These are phyloP conservation scores for Calameuta filiformis DNA, from an alignment of 2,888 invertebrate genomes.

Conservation along the genomic window DNA sequence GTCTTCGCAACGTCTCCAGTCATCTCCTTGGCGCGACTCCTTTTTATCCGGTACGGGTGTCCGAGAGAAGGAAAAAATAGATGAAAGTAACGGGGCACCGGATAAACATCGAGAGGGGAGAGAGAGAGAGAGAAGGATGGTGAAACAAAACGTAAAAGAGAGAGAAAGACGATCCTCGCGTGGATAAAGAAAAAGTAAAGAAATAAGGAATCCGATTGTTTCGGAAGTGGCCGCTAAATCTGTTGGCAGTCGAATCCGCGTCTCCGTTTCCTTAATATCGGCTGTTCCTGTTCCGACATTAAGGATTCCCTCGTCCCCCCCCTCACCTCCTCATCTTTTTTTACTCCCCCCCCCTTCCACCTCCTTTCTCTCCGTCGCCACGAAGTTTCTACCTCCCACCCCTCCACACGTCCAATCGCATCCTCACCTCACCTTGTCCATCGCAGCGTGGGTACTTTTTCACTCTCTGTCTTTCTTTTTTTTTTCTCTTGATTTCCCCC, in stretches of 20 bases:
- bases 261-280: constrained; percentile 1
- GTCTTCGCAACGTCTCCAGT: neutral
- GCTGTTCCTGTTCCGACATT: neutral
- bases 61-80: neutral
- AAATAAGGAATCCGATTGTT: constrained; percentile 7
- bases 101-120: neutral
- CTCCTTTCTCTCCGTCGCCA: constrained; percentile 34
- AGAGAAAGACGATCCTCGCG: neutral
- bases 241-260: constrained; percentile 2
- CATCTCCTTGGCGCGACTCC: neutral
- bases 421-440: constrained; percentile 25
- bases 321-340: constrained; percentile 13
- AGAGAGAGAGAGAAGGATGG: too few species aligned
- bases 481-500: constrained; percentile 10
- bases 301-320: constrained; percentile 4
- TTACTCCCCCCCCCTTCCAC: constrained; percentile 27
- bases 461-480: constrained; percentile 17
- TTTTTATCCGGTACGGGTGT: neutral
- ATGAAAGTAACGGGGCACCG: neutral
- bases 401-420: constrained; percentile 30
- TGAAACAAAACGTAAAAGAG: neutral
- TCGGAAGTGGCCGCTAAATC: constrained; percentile 9
- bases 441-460: neutral
- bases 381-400: constrained; percentile 39
- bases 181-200: neutral